These are phyloP conservation scores for Matsumurasca onukii DNA, from an alignment of 1,140 invertebrate species.

Conservation along the genomic window DNA sequence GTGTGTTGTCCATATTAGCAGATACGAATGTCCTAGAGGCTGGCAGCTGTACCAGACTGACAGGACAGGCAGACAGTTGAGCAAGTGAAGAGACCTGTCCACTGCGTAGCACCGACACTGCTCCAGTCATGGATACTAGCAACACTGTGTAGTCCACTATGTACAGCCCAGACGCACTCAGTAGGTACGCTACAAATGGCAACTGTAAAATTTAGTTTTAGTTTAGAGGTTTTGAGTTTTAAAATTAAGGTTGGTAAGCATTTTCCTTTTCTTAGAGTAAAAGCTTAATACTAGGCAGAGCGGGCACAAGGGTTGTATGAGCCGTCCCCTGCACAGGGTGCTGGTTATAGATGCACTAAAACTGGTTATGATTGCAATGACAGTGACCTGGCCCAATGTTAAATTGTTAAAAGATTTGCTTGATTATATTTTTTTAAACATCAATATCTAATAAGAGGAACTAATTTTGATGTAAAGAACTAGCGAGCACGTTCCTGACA, in stretches of 20 bases:
- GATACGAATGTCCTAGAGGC: constrained; percentile 74
- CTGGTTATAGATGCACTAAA: no score
- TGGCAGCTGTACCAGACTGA: constrained; percentile 68
- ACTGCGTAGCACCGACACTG: constrained; percentile 75
- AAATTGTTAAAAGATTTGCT: no score
- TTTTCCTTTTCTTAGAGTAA: background rate
- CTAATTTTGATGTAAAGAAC: no score
- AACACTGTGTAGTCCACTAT: constrained; percentile 89
- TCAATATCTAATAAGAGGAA: no score
- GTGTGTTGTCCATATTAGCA: constrained; percentile 75
- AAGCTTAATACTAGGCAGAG: background rate
- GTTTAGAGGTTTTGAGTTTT: no score
- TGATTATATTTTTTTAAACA: no score
- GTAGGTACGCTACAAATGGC: constrained; percentile 64
- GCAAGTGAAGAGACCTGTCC: constrained; percentile 68
- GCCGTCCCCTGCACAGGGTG: no score
- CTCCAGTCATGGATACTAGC: constrained; percentile 79
- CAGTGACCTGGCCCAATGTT: no score
- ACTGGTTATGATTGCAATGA: no score
- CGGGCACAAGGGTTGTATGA: background rate
- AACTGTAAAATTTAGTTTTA: constrained; percentile 41
- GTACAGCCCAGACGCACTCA: constrained; percentile 79
- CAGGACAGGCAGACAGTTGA: constrained; percentile 72
- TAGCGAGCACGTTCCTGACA: no score
- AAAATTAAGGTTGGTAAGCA: background rate